Evolutionary conservation across 37 sponge, comb jelly and placozoan species (phyloP), one percentile per base, ranked within the genome.

Genomic region (Bolinopsis microptera): DNA sequence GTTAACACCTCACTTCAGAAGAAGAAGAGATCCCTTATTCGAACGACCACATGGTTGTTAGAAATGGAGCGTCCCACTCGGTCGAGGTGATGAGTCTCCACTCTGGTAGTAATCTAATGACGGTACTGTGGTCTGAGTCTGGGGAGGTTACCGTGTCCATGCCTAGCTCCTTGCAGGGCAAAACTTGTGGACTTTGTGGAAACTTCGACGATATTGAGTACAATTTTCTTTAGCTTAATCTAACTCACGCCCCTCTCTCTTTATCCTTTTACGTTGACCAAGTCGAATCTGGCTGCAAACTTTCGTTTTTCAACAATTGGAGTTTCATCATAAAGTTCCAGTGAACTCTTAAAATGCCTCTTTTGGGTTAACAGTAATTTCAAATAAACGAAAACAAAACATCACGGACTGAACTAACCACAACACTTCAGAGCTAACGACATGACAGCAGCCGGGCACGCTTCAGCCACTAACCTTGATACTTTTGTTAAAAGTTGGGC

Each of bases 181-280:
- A 69, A n/a, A 93, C 72, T 0, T 72, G 93, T n/a, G 93, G 93
- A 5, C 38, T 93, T 9, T 93, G 93, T 32, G 93, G 93, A 25
- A 69, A 74, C 76, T 93, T 93, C 31, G 76, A 93, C 23, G 93
- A 39, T 5, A 21, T 34, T 3, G 13, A 22, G 36, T 69, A 8
- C n/a, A n/a, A n/a, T n/a, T n/a, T n/a, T n/a, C n/a, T n/a, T n/a
- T n/a, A n/a, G n/a, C n/a, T n/a, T n/a, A n/a, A n/a, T n/a, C n/a
- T n/a, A n/a, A n/a, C n/a, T n/a, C n/a, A n/a, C n/a, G n/a, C n/a
- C n/a, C n/a, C n/a, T n/a, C n/a, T n/a, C n/a, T n/a, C n/a, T n/a
- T n/a, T n/a, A n/a, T n/a, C n/a, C n/a, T n/a, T n/a, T n/a, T n/a
- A n/a, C n/a, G n/a, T n/a, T n/a, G n/a, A n/a, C n/a, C n/a, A n/a